These are phyloP conservation scores for Acipenser ruthenus DNA, from an alignment of 2,797 vertebrate genomes.

Conservation along the genomic window DNA sequence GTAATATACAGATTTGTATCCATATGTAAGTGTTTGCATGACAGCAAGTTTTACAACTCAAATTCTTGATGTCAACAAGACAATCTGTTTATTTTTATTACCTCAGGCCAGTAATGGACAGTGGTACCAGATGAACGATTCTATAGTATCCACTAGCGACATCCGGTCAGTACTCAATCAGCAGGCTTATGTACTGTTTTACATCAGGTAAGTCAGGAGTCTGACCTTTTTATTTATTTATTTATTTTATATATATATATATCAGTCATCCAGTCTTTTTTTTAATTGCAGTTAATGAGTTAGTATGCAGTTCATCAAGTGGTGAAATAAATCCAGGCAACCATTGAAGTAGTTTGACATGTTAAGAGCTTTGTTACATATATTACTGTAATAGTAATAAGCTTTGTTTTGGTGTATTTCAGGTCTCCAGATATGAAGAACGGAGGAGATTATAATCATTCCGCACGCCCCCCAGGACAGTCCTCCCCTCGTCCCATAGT, in stretches of 20 bases:
- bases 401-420: background rate
- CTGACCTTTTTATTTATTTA: too few relatives aligned
- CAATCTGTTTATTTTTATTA: conserved; percentile 11
- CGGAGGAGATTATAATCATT: conserved; percentile 59
- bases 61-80: too few relatives aligned
- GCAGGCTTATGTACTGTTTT: conserved; percentile 94
- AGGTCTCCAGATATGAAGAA: conserved; percentile 80
- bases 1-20: conserved; percentile 40
- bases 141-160: conserved; percentile 77
- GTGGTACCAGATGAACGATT: conserved; percentile 98
- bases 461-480: conserved; percentile 63
- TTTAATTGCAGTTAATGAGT: too few relatives aligned
- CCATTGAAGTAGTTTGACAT: too few relatives aligned
- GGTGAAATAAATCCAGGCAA: too few relatives aligned
- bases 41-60: too few relatives aligned
- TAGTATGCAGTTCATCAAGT: too few relatives aligned
- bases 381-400: too few relatives aligned
- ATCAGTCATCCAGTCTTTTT: too few relatives aligned
- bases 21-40: too few relatives aligned
- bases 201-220: conserved; percentile 72
- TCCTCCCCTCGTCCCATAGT: conserved; percentile 74
- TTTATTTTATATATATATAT: too few relatives aligned
- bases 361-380: too few relatives aligned
- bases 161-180: conserved; percentile 87
- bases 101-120: conserved; percentile 83